Base-by-base conservation (phyloP, 2,888 invertebrate species). In the Dioctria rufipes region DNA sequence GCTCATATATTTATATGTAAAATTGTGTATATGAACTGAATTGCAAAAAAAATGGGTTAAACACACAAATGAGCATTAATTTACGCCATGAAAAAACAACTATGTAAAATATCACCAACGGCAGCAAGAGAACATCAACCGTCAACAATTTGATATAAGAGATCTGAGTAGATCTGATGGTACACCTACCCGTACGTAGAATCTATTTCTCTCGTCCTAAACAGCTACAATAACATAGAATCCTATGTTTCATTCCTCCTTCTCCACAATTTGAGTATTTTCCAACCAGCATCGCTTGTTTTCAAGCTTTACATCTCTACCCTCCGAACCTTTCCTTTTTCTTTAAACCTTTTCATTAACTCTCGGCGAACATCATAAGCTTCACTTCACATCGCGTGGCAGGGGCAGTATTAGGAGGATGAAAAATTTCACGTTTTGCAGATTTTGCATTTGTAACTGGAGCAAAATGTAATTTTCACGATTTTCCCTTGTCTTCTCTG, bases 401-500 rank as follows among this genome's bases (percentile, higher is more conserved):
- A 54, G 54, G 1, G 25, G 25, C 25, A 25, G 25, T 25, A 25
- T 25, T 25, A 25, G 25, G 25, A 25, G 54, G n/a, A 54, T 54
- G 51, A 39, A 73, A 40, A 40, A 73, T 42, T 51, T 73, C 58
- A 73, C 73, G 73, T 73, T 73, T 54, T 73, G 73, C 73, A 73
- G 60, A 73, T 73, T 60, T 73, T 58, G 73, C 73, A 73, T 60
- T 73, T 73, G 73, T 73, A 73, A 73, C 73, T 73, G 60, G 73
- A 73, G 73, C 73, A 73, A 73, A 73, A 73, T 73, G n/a, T 73
- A 73, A 54, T 73, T 73, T 60, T 60, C 54, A 40, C 73, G 43
- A 58, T 58, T 73, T 42, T 9, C 66, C 66, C 66, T 43, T 66
- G 67, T 46, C 67, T 46, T 13, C 2, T 3, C 39, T 54, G 69